Percentiles rank a stretch among this genome's conserved stretches.
Conservation (phyloP, 2,797 vertebrate genomes). For the Liparis tanakae region DNA sequence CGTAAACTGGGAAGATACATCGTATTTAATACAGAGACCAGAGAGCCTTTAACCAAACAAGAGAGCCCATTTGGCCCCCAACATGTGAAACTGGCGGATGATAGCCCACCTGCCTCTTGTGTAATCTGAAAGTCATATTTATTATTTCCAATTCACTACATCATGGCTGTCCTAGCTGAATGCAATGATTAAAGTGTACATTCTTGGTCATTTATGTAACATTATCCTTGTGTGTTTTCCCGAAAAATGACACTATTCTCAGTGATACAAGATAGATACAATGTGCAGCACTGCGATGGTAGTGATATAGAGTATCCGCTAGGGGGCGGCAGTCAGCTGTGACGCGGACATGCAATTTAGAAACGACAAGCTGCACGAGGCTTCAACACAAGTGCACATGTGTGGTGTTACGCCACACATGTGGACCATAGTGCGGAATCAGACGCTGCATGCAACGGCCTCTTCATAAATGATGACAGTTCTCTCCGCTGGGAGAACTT, state of each 20-base stretch:
- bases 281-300: background rate
- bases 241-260: background rate
- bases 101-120: background rate
- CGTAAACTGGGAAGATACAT: background rate
- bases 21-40: background rate
- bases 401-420: too few species aligned
- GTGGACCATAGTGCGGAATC: background rate
- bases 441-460: background rate
- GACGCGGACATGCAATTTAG: background rate
- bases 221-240: background rate
- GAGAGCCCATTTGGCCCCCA: background rate
- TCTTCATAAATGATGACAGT: background rate
- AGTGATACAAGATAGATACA: background rate
- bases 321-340: slow-evolving; percentile 41
- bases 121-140: background rate
- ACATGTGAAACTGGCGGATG: background rate
- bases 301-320: slow-evolving; percentile 31
- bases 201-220: background rate
- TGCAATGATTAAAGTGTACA: background rate
- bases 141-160: background rate
- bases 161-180: background rate
- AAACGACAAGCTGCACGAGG: background rate
- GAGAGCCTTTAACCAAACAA: background rate
- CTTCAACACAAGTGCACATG: too few species aligned
- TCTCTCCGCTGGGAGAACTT: background rate